A percentile compares a stretch with the other conserved stretches of the same genome.
These are phyloP conservation scores for Halocynthia aurantium DNA, from an alignment of 23 tunicate species.

Conservation along the genomic window DNA sequence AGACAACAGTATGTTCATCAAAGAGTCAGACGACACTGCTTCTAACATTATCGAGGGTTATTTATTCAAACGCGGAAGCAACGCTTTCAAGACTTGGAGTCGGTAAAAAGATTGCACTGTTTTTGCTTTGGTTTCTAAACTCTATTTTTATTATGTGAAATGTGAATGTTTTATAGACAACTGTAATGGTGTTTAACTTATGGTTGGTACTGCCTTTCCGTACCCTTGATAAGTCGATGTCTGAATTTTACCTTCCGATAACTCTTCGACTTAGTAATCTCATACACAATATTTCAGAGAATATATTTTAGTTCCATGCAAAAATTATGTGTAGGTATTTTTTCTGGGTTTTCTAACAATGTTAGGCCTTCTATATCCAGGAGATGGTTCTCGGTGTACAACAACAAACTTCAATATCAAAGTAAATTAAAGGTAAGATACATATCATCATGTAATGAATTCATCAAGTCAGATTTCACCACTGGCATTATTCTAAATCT, in stretches of 20 bases:
- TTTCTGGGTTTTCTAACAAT: not conserved
- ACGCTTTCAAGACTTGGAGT: constrained; percentile 95
- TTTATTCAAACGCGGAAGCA: constrained; percentile 79
- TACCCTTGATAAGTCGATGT: too few relatives aligned
- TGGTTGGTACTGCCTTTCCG: too few relatives aligned
- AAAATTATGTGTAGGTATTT: not conserved
- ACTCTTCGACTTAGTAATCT: too few relatives aligned
- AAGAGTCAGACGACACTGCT: constrained; percentile 13
- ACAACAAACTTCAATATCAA: constrained; percentile 78
- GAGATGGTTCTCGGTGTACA: constrained; percentile 79
- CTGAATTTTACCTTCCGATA: too few relatives aligned
- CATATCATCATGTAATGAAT: not conserved
- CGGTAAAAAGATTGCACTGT: constrained; percentile 27
- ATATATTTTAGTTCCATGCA: not conserved
- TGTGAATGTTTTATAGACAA: too few relatives aligned
- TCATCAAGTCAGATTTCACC: not conserved
- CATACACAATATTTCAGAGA: too few relatives aligned
- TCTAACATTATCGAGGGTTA: constrained; percentile 68
- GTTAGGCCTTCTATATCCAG: constrained; percentile 13
- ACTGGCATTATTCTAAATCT: not conserved
- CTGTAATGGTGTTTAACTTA: too few relatives aligned
- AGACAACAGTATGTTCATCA: constrained; percentile 78
- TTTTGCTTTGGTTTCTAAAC: too few relatives aligned
- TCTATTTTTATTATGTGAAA: too few relatives aligned
- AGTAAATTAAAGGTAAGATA: constrained; percentile 35